phyloP scores from a whole-genome alignment of 2,797 vertebrate species.

The Melanogrammus aeglefinus region DNA sequence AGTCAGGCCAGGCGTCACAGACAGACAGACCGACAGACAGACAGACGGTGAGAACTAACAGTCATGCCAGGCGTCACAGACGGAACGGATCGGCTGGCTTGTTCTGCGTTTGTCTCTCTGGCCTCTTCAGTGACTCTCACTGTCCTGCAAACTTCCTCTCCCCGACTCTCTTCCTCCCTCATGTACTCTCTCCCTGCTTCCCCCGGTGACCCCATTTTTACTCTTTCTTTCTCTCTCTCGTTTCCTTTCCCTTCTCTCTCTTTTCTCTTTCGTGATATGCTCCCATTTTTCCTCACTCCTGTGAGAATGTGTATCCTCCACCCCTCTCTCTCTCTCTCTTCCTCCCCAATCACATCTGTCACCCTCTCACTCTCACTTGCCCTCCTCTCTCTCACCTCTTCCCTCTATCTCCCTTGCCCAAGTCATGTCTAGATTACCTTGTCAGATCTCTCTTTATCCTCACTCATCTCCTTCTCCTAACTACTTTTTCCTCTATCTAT shows the following conservation, averaged over 20 bases:
- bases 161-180: neutral
- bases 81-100: neutral
- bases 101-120: slow-evolving; percentile 2
- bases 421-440: neutral
- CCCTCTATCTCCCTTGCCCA: neutral
- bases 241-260: neutral
- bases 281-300: neutral
- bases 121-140: slow-evolving; percentile 1
- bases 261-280: neutral
- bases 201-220: neutral
- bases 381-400: neutral
- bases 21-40: slow-evolving; percentile 18
- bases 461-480: neutral
- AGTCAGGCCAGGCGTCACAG: neutral
- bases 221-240: neutral
- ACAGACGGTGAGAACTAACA: neutral
- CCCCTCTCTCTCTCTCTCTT: neutral
- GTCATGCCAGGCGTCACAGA: neutral
- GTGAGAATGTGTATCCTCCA: neutral
- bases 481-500: neutral
- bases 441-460: neutral
- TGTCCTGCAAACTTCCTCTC: neutral
- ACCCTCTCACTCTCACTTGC: slow-evolving; percentile 3
- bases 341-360: neutral
- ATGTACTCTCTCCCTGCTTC: neutral